These are phyloP conservation scores for Syngnathus typhle DNA, from an alignment of 2,113 vertebrate genomes.

Conservation along the genomic window DNA sequence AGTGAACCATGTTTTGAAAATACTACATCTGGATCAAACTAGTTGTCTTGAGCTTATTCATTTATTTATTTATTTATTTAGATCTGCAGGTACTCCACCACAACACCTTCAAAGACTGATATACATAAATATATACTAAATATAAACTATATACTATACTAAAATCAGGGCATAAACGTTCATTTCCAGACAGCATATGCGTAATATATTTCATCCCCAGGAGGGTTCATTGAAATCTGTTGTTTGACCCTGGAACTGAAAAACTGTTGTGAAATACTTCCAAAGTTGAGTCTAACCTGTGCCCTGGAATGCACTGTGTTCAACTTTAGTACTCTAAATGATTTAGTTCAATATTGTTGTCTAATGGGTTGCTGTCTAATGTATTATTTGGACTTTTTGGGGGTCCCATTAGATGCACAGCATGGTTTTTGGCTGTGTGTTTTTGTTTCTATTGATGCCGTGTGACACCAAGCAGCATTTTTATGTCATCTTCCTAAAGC, in stretches of 20 bases:
- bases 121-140: no score
- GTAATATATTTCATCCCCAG: no score
- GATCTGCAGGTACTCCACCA: no score
- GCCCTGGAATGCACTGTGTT: background rate
- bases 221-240: no score
- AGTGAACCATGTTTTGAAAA: no score
- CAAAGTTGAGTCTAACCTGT: background rate
- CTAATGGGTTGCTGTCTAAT: background rate
- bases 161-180: no score
- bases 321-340: background rate
- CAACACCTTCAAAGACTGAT: no score
- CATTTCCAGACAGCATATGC: no score
- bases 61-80: no score
- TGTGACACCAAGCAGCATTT: conserved; percentile 5
- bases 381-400: background rate
- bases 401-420: background rate
- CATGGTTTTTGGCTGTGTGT: background rate
- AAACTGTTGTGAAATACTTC: background rate
- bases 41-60: no score
- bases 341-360: background rate
- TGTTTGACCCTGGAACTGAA: background rate
- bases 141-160: no score
- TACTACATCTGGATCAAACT: no score
- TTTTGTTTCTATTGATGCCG: background rate
- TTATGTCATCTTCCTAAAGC: conserved; percentile 16